Conservation (phyloP, 2,888 invertebrate species). For the Neoitamus cyanurus region DNA sequence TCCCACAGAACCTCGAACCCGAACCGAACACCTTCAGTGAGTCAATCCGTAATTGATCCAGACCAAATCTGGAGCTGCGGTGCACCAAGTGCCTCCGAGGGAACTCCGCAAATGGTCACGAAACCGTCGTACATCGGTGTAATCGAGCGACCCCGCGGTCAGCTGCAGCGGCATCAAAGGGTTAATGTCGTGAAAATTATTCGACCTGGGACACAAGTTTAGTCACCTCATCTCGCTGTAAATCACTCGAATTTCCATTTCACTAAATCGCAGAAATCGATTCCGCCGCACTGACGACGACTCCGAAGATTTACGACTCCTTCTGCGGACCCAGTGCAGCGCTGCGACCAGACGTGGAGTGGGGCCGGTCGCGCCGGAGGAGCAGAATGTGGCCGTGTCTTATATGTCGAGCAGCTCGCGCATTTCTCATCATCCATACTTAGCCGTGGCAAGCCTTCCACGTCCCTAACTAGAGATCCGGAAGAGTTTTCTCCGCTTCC, state of each 20-base stretch:
- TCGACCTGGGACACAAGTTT: conserved; percentile 27
- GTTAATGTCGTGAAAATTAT: conserved; percentile 38
- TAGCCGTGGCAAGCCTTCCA: neutral
- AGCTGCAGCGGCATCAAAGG: conserved; percentile 4
- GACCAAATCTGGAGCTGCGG: neutral
- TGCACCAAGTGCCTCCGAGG: neutral
- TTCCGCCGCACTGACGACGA: neutral
- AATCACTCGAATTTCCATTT: conserved; percentile 36
- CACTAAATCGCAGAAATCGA: conserved; percentile 18
- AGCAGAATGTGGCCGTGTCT: neutral
- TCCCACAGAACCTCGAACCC: conserved; percentile 19
- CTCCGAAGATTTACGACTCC: neutral
- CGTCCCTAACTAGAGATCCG: neutral
- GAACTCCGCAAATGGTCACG: conserved; percentile 20
- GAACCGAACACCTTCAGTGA: conserved; percentile 11
- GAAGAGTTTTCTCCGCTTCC: conserved; percentile 17
- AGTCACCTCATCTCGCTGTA: conserved; percentile 13
- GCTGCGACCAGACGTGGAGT: too few species aligned
- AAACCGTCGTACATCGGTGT: neutral
- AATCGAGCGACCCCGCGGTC: conserved; percentile 14
- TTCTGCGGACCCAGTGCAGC: too few species aligned
- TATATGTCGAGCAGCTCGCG: neutral
- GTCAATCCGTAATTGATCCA: conserved; percentile 34
- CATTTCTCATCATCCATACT: conserved; percentile 1
- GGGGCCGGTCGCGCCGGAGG: too few species aligned